Evolutionary conservation across 2,888 invertebrate genomes (phyloP), one percentile per base, ranked within the genome.

Genomic region (Charanyca ferruginea): DNA sequence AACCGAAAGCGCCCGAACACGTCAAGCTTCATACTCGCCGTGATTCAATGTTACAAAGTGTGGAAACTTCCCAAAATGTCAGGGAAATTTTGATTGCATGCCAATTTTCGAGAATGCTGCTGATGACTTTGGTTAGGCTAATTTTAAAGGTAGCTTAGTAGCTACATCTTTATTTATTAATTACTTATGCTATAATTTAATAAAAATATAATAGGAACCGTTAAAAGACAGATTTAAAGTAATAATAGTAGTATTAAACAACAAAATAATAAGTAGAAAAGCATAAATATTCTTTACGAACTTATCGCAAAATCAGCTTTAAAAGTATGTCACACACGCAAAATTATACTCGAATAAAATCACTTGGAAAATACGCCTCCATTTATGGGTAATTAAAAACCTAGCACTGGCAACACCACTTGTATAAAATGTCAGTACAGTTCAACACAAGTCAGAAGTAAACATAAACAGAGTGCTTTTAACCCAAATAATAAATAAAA

Each of bases 381-480:
- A 11, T 41, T 62, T 23, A 20, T 5, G 48, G 62, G 41, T 45
- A 59, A 42, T 38, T 45, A 35, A n/a, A 45, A 58, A 48, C 47
- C 47, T 4, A 20, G 8, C 11, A 3, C 13, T 62, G 41, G 75
- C 67, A 78, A 67, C 35, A 62, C 23, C 5, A 16, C 16, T 23
- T 45, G 20, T 35, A 38, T 38, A 49, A 58, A 71, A 7, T 70
- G 47, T 61, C 71, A 74, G 35, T 52, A 9, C 9, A 42, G 48
- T 59, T 9, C 22, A 62, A 62, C 59, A 32, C 54, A 20, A 42
- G 35, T 23, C 48, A 58, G n/a, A 66, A 62, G 41, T 51, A 66
- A 54, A 73, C 38, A 62, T 47, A 73, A 58, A 60, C 47, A 58
- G 25, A 76, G 61, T 59, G 51, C 42, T 77, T 74, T 69, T 51